phyloP scores from a whole-genome alignment of 2,888 invertebrate species.

The Mythimna impura region DNA sequence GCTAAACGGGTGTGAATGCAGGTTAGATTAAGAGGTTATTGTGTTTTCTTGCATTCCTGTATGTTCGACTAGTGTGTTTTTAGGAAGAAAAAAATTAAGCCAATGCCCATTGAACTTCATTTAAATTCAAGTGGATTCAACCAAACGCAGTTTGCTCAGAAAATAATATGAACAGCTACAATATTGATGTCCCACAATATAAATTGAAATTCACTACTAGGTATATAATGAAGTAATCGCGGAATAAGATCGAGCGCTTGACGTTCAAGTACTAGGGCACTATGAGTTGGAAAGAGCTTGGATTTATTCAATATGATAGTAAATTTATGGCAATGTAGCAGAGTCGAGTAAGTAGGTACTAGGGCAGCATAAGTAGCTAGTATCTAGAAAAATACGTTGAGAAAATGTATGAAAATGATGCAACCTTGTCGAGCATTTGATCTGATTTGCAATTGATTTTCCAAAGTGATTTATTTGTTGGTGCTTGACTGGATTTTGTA shows the following conservation, averaged over 20 bases:
- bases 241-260: conserved; percentile 24
- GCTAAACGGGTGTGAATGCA: not conserved
- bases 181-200: conserved; percentile 25
- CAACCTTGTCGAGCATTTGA: conserved; percentile 16
- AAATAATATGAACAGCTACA: conserved; percentile 17
- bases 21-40: not conserved
- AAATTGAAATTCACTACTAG: conserved; percentile 26
- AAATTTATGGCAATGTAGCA: conserved; percentile 13
- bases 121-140: conserved; percentile 29
- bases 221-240: conserved; percentile 24
- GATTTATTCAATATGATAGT: conserved; percentile 4
- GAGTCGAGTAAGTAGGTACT: conserved; percentile 30
- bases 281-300: conserved; percentile 5
- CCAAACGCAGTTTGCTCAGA: conserved; percentile 23
- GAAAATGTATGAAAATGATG: conserved; percentile 20
- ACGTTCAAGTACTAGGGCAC: conserved; percentile 27
- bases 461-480: conserved; percentile 3
- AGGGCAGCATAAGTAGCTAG: conserved; percentile 1
- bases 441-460: conserved; percentile 24
- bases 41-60: not conserved
- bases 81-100: not conserved
- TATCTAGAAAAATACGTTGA: conserved; percentile 12
- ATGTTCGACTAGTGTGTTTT: not conserved
- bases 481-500: conserved; percentile 15
- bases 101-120: not conserved